Evolutionary conservation across 2,113 vertebrate species (phyloP).

Genomic region (Rhombomys opimus): DNA sequence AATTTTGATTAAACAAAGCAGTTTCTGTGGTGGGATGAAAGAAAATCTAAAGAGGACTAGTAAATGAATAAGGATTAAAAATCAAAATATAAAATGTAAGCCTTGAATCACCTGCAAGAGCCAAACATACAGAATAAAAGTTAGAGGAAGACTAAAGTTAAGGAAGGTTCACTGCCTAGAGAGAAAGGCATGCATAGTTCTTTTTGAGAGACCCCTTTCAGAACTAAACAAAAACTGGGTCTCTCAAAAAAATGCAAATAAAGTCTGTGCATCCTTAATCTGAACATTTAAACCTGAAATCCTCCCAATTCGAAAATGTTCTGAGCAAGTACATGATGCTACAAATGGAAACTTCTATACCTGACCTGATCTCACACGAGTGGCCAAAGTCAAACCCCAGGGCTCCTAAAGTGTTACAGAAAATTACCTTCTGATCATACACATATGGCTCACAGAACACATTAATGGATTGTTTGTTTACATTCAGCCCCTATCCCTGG

Average conservation of each 20-base stretch:
- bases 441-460: background rate
- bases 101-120: constrained; percentile 13
- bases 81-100: constrained; percentile 31
- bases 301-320: background rate
- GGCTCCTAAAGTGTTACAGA: background rate
- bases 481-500: background rate
- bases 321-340: background rate
- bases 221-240: background rate
- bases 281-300: background rate
- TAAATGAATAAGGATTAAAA: background rate
- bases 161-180: background rate
- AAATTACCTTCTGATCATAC: background rate
- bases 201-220: background rate
- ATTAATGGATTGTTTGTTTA: background rate
- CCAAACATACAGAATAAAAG: background rate
- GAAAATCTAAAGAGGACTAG: constrained; percentile 19
- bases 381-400: background rate
- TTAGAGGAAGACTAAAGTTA: background rate
- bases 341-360: background rate
- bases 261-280: background rate
- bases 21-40: background rate
- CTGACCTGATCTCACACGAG: background rate
- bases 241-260: constrained; percentile 54
- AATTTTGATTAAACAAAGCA: constrained; percentile 20
- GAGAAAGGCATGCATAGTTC: constrained; percentile 3